Conservation (phyloP, 30 jellyfish, hydroid and myxozoan genomes). For the Pseudorhiza aurosa region DNA sequence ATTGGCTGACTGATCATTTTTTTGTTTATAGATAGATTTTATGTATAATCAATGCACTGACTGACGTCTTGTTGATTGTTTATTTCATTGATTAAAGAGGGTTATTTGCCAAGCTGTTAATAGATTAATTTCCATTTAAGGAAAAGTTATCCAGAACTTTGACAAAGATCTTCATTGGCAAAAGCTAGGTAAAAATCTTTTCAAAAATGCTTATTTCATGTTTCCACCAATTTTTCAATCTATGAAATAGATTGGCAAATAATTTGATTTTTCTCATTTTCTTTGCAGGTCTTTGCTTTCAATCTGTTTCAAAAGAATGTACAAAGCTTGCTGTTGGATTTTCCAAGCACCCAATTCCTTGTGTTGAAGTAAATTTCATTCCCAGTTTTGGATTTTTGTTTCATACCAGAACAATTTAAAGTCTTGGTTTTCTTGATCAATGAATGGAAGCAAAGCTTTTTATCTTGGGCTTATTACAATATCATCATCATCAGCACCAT, state of each 20-base stretch:
- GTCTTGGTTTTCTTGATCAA: too few relatives aligned
- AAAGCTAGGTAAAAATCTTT: slow-evolving; percentile 59
- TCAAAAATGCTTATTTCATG: too few relatives aligned
- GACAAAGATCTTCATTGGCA: slow-evolving; percentile 51
- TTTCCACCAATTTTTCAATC: too few relatives aligned
- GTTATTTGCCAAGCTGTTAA: neutral
- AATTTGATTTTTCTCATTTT: neutral
- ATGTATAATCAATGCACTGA: too few relatives aligned
- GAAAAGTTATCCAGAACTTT: slow-evolving; percentile 1
- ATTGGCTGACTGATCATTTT: neutral
- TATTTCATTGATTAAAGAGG: neutral
- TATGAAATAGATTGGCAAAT: too few relatives aligned
- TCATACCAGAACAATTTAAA: too few relatives aligned
- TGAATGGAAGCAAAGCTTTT: too few relatives aligned
- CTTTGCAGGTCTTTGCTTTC: slow-evolving; percentile 45
- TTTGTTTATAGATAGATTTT: too few relatives aligned
- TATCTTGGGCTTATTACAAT: too few relatives aligned
- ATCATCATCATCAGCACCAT: too few relatives aligned
- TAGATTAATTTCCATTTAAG: neutral
- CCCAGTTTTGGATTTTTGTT: too few relatives aligned
- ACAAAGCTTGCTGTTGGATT: slow-evolving; percentile 71
- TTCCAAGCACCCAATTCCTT: slow-evolving; percentile 67
- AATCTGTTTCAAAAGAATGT: slow-evolving; percentile 68
- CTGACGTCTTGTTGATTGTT: neutral
- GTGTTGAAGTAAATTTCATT: too few relatives aligned